These are phyloP conservation scores for Tenthredo amoena DNA, from an alignment of 2,888 invertebrate species.

Conservation along the genomic window DNA sequence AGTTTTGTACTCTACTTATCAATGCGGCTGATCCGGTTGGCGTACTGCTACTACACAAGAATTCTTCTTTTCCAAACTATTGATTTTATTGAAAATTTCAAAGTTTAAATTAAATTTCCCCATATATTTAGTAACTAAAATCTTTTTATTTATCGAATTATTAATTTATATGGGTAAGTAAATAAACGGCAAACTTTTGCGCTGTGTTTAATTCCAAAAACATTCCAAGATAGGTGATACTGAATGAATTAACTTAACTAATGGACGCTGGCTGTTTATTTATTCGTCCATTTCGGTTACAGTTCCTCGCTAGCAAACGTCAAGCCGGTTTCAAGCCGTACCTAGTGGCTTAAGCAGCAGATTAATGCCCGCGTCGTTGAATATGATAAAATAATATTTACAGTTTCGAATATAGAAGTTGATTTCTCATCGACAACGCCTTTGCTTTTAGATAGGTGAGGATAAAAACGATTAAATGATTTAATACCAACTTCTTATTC, in stretches of 20 bases:
- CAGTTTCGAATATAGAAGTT: not conserved
- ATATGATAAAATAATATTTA: not conserved
- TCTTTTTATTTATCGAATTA: not conserved
- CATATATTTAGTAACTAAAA: not conserved
- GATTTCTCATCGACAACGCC: not conserved
- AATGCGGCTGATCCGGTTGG: slow-evolving; percentile 11
- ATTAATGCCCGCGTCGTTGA: slow-evolving; percentile 1
- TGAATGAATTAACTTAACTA: slow-evolving; percentile 52
- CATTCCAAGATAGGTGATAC: slow-evolving; percentile 61
- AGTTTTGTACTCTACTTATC: slow-evolving; percentile 66
- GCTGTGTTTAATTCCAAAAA: slow-evolving; percentile 55
- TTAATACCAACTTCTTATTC: not conserved
- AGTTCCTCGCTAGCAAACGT: slow-evolving; percentile 46
- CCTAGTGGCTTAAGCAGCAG: slow-evolving; percentile 43
- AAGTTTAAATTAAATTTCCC: not conserved
- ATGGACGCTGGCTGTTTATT: slow-evolving; percentile 37
- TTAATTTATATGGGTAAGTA: slow-evolving; percentile 17
- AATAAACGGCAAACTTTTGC: slow-evolving; percentile 37
- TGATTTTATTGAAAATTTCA: not conserved
- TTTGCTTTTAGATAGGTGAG: not conserved
- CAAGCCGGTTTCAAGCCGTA: slow-evolving; percentile 32
- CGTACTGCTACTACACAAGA: slow-evolving; percentile 6
- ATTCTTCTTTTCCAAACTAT: slow-evolving; percentile 19
- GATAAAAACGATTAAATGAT: not conserved
- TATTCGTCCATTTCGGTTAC: slow-evolving; percentile 39